These are phyloP conservation scores for Diglossa cyanea DNA, from an alignment of 2,797 vertebrate genomes.

Conservation along the genomic window DNA sequence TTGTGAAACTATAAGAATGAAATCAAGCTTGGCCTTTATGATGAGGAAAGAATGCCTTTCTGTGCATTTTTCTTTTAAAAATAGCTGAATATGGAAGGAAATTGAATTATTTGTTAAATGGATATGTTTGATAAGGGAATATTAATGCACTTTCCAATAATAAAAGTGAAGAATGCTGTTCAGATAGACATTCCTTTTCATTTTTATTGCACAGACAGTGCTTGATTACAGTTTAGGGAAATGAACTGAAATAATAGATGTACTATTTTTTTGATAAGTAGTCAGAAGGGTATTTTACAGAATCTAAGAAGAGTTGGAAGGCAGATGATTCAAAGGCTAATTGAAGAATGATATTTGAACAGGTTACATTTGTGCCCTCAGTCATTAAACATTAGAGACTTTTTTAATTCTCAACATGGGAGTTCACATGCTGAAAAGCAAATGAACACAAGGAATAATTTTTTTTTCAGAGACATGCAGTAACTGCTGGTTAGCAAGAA, in stretches of 20 bases:
- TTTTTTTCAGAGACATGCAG: not conserved
- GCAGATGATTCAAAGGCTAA: conserved; percentile 44
- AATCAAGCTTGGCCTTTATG: not conserved
- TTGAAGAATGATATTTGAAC: conserved; percentile 50
- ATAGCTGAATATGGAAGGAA: not conserved
- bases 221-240: conserved; percentile 51
- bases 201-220: conserved; percentile 19
- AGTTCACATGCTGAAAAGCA: not conserved
- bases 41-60: not conserved
- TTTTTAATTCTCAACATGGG: not conserved
- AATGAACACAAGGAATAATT: conserved; percentile 27
- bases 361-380: conserved; percentile 36
- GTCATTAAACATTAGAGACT: not conserved
- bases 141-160: conserved; percentile 35
- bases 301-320: conserved; percentile 27
- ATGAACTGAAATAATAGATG: conserved; percentile 44
- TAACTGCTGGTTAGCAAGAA: not conserved
- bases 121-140: conserved; percentile 28
- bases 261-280: conserved; percentile 26
- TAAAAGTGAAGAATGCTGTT: conserved; percentile 28
- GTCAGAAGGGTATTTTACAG: not conserved
- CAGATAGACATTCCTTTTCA: conserved; percentile 17
- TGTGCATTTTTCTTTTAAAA: not conserved
- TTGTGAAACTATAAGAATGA: not conserved
- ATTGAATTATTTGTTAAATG: not conserved